Evolutionary conservation across 2,888 invertebrate genomes (phyloP).

Genomic region (Yponomeuta cagnagella): DNA sequence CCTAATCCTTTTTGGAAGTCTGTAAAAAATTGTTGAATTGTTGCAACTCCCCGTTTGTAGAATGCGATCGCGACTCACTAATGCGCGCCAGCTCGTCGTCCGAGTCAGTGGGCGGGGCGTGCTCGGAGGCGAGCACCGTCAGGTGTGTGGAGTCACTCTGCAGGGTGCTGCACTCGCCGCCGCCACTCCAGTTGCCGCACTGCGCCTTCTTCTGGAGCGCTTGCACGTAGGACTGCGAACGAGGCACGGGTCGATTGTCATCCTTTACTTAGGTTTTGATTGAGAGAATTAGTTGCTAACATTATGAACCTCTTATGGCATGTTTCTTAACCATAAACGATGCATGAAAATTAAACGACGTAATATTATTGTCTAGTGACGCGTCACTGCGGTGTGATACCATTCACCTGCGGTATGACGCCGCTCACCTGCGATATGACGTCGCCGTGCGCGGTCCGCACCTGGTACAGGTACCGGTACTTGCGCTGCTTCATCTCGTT

Average conservation of each 20-base stretch:
- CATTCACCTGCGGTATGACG: background rate
- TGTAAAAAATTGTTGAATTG: too few relatives aligned
- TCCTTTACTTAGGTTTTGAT: too few relatives aligned
- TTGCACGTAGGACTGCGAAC: slow-evolving; percentile 83
- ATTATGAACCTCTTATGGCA: too few relatives aligned
- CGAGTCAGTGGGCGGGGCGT: slow-evolving; percentile 74
- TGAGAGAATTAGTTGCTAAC: too few relatives aligned
- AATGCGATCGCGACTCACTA: too few relatives aligned
- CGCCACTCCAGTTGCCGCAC: slow-evolving; percentile 68
- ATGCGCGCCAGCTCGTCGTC: slow-evolving; percentile 67
- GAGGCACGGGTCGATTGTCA: too few relatives aligned
- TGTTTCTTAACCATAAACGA: too few relatives aligned
- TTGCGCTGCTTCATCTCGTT: slow-evolving; percentile 89
- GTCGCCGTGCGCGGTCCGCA: slow-evolving; percentile 91
- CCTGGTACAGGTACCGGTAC: slow-evolving; percentile 92
- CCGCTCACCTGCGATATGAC: slow-evolving; percentile 87
- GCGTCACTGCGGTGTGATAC: background rate
- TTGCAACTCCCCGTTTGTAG: too few relatives aligned
- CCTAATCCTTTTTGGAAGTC: too few relatives aligned
- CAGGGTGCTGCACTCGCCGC: slow-evolving; percentile 83
- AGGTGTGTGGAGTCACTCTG: slow-evolving; percentile 87
- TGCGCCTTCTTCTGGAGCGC: slow-evolving; percentile 85
- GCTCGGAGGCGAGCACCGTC: slow-evolving; percentile 82
- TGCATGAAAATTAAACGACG: too few relatives aligned
- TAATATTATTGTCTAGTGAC: too few relatives aligned